Conservation (phyloP, 2,113 vertebrate genomes). For the Perca fluviatilis region DNA sequence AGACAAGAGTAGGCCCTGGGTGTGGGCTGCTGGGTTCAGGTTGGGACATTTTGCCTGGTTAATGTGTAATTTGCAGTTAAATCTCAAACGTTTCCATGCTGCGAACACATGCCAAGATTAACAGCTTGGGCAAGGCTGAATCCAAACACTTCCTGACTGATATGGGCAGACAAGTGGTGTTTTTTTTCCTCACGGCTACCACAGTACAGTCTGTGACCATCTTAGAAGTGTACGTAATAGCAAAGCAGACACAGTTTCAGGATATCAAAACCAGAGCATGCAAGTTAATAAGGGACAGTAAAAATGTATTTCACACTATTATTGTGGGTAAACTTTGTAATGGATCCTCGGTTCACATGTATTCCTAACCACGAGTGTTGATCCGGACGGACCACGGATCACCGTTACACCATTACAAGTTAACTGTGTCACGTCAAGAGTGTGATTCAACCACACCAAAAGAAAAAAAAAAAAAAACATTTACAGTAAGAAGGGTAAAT, state of each 20-base stretch:
- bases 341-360: too few species aligned
- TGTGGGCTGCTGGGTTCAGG: not conserved
- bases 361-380: too few species aligned
- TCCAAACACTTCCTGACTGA: constrained; percentile 34
- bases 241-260: constrained; percentile 6
- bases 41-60: constrained; percentile 39
- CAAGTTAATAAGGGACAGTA: too few species aligned
- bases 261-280: not conserved
- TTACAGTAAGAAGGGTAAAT: not conserved
- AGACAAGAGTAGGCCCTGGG: not conserved
- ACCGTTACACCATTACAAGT: too few species aligned
- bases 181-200: constrained; percentile 5
- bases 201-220: not conserved
- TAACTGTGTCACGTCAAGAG: not conserved
- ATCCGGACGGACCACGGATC: too few species aligned
- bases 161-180: not conserved
- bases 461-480: not conserved
- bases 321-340: too few species aligned
- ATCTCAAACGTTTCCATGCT: constrained; percentile 20
- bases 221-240: not conserved
- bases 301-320: too few species aligned
- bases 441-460: not conserved
- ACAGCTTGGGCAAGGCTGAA: constrained; percentile 34
- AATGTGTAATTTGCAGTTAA: constrained; percentile 62
- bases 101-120: constrained; percentile 50